A percentile compares a stretch with the other conserved stretches of the same genome.
Conservation (phyloP, 2,113 vertebrate genomes). For the Sorex araneus region DNA sequence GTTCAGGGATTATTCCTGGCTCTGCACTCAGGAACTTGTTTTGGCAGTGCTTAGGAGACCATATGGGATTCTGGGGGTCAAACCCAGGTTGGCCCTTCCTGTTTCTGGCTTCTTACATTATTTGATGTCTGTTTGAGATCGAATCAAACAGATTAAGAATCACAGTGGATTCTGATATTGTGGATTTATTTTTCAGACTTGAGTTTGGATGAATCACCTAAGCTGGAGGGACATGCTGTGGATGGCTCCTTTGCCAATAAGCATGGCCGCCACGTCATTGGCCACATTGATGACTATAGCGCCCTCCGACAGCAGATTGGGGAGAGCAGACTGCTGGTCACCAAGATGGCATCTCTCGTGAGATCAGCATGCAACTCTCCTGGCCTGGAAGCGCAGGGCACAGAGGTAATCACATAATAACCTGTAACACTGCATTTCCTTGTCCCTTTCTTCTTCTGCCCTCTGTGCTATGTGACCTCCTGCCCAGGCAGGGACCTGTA, state of each 20-base stretch:
- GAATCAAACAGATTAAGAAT: background rate
- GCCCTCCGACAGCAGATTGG: slow-evolving; percentile 91
- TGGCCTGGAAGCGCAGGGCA: slow-evolving; percentile 72
- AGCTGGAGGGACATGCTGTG: slow-evolving; percentile 89
- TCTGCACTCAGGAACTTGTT: no score
- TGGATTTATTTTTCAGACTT: slow-evolving; percentile 77
- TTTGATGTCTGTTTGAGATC: background rate
- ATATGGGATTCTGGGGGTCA: no score
- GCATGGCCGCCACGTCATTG: slow-evolving; percentile 86
- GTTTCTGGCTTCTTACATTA: background rate
- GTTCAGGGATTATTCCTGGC: no score
- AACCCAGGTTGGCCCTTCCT: background rate
- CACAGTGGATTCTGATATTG: background rate
- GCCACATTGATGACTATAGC: slow-evolving; percentile 90
- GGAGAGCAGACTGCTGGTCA: slow-evolving; percentile 89
- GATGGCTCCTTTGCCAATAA: slow-evolving; percentile 82
- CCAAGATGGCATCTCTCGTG: slow-evolving; percentile 87
- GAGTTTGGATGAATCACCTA: slow-evolving; percentile 19
- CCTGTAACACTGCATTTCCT: background rate
- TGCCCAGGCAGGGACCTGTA: rapidly evolving
- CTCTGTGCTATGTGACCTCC: background rate
- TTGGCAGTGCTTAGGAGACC: no score
- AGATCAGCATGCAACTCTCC: slow-evolving; percentile 75
- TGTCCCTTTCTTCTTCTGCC: background rate
- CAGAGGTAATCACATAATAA: slow-evolving; percentile 82